Evolutionary conservation across 2,797 vertebrate species (phyloP).

Genomic region (Neomorphus geoffroyi): DNA sequence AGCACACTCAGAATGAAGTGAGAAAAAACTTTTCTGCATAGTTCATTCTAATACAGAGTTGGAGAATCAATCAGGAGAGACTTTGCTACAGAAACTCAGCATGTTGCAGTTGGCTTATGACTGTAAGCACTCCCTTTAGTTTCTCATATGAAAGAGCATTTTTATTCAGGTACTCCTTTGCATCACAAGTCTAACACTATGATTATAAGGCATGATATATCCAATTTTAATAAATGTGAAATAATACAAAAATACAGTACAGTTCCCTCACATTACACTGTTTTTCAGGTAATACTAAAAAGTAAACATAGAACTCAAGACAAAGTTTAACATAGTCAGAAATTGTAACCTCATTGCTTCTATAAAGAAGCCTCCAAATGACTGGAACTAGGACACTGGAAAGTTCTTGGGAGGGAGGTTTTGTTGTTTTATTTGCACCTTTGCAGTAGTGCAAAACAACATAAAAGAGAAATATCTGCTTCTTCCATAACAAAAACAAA

Average conservation of each 20-base stretch:
- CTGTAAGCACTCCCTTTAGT: not conserved
- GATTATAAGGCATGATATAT: not conserved
- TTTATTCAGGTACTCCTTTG: not conserved
- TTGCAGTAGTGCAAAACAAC: not conserved
- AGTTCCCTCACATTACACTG: not conserved
- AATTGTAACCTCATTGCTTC: not conserved
- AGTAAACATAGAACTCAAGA: not conserved
- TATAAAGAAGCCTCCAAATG: not conserved
- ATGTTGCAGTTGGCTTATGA: not conserved
- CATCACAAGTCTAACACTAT: not conserved
- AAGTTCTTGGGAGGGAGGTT: not conserved
- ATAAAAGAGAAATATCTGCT: not conserved
- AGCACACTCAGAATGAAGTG: not conserved
- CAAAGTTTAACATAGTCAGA: not conserved
- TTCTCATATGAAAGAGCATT: not conserved
- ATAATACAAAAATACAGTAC: not conserved
- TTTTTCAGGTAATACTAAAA: not conserved
- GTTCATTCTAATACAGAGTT: not conserved
- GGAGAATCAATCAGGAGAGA: not conserved
- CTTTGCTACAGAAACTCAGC: not conserved
- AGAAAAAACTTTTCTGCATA: not conserved
- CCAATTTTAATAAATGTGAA: not conserved
- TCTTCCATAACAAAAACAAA: not conserved
- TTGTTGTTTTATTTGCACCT: not conserved
- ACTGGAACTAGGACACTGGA: not conserved